Conservation (phyloP, 1,140 invertebrate species). For the Alviniconcha marisindica region DNA sequence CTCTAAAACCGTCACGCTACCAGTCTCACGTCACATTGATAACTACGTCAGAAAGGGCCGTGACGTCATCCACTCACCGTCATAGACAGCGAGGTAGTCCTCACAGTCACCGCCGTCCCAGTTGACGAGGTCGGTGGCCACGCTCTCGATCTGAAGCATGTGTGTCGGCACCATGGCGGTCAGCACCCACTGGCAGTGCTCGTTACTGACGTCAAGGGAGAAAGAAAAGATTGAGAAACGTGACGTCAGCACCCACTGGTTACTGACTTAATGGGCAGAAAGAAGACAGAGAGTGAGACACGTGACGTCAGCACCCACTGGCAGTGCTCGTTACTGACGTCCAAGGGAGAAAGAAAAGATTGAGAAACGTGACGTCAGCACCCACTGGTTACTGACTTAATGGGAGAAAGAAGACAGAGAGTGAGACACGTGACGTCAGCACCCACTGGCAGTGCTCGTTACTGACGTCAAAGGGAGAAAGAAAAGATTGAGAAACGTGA, state of each 20-base stretch:
- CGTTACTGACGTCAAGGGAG: conserved; percentile 1
- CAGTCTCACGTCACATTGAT: too few species aligned
- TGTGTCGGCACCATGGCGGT: neutral
- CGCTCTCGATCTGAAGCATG: conserved; percentile 37
- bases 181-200: conserved; percentile 44
- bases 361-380: too few species aligned
- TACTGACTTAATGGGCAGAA: neutral
- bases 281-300: neutral
- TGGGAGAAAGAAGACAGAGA: too few species aligned
- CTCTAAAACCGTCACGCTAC: too few species aligned
- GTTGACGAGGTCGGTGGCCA: conserved; percentile 41
- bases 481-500: too few species aligned
- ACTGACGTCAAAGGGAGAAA: too few species aligned
- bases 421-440: too few species aligned
- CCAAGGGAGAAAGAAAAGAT: neutral
- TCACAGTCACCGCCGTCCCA: conserved; percentile 43
- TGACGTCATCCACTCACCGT: conserved; percentile 16
- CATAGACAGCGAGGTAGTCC: conserved; percentile 43
- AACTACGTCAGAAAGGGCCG: too few species aligned
- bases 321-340: neutral
- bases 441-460: too few species aligned
- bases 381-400: neutral
- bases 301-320: neutral
- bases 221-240: neutral
- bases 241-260: too few species aligned